Conservation (phyloP, 2,113 vertebrate genomes). For the Geococcyx californianus region DNA sequence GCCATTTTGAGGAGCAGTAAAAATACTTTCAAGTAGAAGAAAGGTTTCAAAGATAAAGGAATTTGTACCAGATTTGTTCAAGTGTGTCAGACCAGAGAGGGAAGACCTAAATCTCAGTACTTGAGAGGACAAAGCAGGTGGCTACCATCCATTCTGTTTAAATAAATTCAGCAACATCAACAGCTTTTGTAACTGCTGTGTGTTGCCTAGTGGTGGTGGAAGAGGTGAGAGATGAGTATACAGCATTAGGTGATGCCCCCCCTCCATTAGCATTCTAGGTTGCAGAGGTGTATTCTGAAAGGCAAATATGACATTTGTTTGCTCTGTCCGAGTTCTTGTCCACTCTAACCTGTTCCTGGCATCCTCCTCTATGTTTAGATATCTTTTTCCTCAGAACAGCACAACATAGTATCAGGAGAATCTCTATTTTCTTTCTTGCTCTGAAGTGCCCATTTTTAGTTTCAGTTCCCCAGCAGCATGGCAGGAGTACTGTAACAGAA, state of each 20-base stretch:
- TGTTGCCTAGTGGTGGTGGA: not conserved
- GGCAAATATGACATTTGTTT: not conserved
- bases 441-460: not conserved
- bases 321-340: not conserved
- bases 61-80: not conserved
- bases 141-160: not conserved
- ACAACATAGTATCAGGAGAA: not conserved
- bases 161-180: not conserved
- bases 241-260: not conserved
- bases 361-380: not conserved
- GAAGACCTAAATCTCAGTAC: not conserved
- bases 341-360: not conserved
- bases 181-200: not conserved
- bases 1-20: constrained; percentile 40
- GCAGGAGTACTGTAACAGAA: not conserved
- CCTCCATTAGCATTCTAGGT: not conserved
- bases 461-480: not conserved
- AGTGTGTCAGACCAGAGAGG: not conserved
- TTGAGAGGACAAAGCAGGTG: not conserved
- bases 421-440: not conserved
- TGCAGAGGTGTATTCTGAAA: not conserved
- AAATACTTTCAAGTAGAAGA: not conserved
- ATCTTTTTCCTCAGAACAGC: not conserved
- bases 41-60: not conserved
- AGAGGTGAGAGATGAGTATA: not conserved